A percentile compares a stretch with the other conserved stretches of the same genome.
These are phyloP conservation scores for Thunnus maccoyii DNA, from an alignment of 2,113 vertebrate species.

Conservation along the genomic window DNA sequence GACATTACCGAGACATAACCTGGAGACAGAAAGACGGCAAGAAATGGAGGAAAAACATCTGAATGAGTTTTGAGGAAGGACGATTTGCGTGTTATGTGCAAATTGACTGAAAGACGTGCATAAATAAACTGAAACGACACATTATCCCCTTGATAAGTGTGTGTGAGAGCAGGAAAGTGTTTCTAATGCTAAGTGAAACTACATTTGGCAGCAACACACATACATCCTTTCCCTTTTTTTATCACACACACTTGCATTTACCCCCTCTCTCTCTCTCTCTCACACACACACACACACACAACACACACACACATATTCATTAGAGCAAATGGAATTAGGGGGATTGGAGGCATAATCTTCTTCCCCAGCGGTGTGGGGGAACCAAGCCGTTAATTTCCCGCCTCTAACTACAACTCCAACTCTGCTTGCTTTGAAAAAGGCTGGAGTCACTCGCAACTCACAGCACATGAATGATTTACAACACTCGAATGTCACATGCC, in stretches of 20 bases:
- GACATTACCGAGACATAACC: no score
- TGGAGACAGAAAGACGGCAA: no score
- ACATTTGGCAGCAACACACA: conserved; percentile 29
- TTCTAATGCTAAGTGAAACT: conserved; percentile 55
- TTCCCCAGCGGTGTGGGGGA: conserved; percentile 65
- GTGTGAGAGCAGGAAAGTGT: conserved; percentile 20
- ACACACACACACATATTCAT: conserved; percentile 66
- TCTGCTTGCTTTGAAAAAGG: conserved; percentile 46
- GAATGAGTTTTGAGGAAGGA: no score
- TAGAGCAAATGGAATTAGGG: conserved; percentile 79
- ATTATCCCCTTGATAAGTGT: conserved; percentile 13
- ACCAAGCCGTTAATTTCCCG: conserved; percentile 71
- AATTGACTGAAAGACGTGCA: conserved; percentile 2
- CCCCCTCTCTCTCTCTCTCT: neutral
- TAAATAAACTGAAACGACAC: conserved; percentile 13
- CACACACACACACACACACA: conserved; percentile 15
- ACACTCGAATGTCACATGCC: conserved; percentile 41
- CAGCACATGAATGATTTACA: conserved; percentile 63
- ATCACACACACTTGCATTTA: conserved; percentile 17
- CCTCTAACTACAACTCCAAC: conserved; percentile 59
- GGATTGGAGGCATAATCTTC: conserved; percentile 77
- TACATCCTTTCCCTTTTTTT: conserved; percentile 25
- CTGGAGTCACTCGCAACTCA: conserved; percentile 33
- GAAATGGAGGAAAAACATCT: no score
- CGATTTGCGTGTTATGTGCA: neutral